Conservation (phyloP, 2,888 invertebrate genomes). For the Hanleya hanleyi region DNA sequence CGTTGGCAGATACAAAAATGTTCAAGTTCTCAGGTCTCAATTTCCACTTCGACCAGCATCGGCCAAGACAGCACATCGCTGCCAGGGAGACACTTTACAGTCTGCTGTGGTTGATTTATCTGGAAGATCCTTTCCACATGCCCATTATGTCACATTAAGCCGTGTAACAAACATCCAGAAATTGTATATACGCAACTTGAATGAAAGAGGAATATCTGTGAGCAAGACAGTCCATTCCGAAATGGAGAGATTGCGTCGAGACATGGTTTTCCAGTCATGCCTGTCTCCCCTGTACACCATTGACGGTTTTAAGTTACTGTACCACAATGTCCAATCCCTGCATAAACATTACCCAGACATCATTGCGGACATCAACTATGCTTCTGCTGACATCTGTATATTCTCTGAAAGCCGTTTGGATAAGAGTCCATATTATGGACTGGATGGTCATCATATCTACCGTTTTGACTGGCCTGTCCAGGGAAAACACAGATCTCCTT, state of each 20-base stretch:
- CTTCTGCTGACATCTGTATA: no score
- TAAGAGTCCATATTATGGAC: no score
- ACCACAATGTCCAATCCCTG: no score
- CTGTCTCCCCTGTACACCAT: no score
- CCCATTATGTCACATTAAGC: slow-evolving; percentile 33
- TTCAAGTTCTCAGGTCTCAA: slow-evolving; percentile 18
- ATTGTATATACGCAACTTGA: slow-evolving; percentile 15
- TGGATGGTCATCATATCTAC: no score
- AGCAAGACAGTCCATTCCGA: neutral
- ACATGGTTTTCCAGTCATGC: neutral
- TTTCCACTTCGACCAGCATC: slow-evolving; percentile 24
- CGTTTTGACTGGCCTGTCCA: no score
- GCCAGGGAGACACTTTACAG: slow-evolving; percentile 30
- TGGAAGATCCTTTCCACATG: slow-evolving; percentile 11
- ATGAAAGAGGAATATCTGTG: slow-evolving; percentile 17
- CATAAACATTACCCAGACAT: no score
- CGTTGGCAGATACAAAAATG: slow-evolving; percentile 15
- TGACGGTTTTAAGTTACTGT: no score
- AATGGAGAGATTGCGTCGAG: neutral
- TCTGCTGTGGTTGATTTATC: slow-evolving; percentile 23
- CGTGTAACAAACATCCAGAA: slow-evolving; percentile 20
- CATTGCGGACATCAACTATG: no score
- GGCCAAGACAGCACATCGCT: slow-evolving; percentile 27
- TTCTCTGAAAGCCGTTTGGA: no score
- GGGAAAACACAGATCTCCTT: no score